Base-by-base conservation (phyloP, 2,113 vertebrate genomes). In the Ondatra zibethicus region DNA sequence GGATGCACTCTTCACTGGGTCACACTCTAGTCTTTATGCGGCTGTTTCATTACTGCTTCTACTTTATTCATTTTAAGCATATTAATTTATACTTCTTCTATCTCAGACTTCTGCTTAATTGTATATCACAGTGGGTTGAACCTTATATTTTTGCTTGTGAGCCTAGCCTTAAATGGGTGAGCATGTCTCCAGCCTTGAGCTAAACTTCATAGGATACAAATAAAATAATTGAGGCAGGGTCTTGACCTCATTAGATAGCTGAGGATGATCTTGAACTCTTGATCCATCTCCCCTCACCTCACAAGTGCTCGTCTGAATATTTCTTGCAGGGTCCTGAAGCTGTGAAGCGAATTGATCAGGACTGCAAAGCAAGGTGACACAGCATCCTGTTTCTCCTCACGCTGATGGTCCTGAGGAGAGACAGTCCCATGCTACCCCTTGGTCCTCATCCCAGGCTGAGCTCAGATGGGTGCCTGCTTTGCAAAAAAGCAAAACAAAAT, bases 401-500 rank as follows among this genome's bases (percentile, higher is more conserved):
- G n/a, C 39, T 45, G 5, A 45, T 66, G 6, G 1, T 89, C 45
- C 45, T 19, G 29, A 55, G 27, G n/a, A 58, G 58, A 58, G 58
- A 58, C 19, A 58, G 31, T 55, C 31, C 47, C 82, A 27, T 47
- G 2, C 68, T 77, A 9, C 61, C 45, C n/a, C 39, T 96, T 89
- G 82, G 21, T 23, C 68, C 82, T 91, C 27, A 13, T 89, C 39
- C 66, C 42, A 76, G 85, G 66, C 36, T 88, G 66, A 75, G 78
- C 39, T 66, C 65, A 88, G 92, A 92, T 91, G 66, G 80, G 68
- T 95, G 88, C 33, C 52, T 94, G 52, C 31, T 66, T 94, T 88
- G 63, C 90, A 52, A 33, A 52, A 66, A 81, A 70, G 39, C 3
- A 73, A 73, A 73, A 39, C 7, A 23, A 89, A 95, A 81, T 23